Conservation (phyloP, 2,113 vertebrate genomes). For the Columbina picui region DNA sequence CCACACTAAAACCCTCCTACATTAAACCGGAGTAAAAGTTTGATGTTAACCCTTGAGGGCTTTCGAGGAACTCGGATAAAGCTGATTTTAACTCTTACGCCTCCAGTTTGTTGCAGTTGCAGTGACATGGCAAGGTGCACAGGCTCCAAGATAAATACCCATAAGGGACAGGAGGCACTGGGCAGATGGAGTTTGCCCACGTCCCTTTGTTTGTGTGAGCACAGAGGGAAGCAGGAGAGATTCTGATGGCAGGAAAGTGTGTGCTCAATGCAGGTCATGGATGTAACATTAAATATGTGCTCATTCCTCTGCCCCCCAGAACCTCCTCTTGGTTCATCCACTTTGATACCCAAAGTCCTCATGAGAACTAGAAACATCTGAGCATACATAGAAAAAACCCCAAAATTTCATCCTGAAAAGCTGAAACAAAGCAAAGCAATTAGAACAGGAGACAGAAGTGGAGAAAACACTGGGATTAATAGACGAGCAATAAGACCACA, state of each 20-base stretch:
- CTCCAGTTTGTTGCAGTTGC: neutral
- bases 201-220: accelerated
- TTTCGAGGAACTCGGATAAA: neutral
- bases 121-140: accelerated
- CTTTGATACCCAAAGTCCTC: neutral
- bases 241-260: accelerated
- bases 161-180: accelerated
- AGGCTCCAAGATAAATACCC: accelerated
- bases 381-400: accelerated
- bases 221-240: neutral
- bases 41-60: neutral
- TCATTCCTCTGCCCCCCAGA: neutral
- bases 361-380: neutral
- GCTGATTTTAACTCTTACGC: neutral
- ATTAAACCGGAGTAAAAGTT: neutral
- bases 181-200: accelerated
- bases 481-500: neutral
- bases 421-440: neutral
- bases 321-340: neutral
- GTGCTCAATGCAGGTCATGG: neutral
- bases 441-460: accelerated
- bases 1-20: neutral
- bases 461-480: neutral
- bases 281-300: accelerated
- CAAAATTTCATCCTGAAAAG: neutral